Evolutionary conservation across 2,797 vertebrate species (phyloP).

Genomic region (Allobates femoralis): DNA sequence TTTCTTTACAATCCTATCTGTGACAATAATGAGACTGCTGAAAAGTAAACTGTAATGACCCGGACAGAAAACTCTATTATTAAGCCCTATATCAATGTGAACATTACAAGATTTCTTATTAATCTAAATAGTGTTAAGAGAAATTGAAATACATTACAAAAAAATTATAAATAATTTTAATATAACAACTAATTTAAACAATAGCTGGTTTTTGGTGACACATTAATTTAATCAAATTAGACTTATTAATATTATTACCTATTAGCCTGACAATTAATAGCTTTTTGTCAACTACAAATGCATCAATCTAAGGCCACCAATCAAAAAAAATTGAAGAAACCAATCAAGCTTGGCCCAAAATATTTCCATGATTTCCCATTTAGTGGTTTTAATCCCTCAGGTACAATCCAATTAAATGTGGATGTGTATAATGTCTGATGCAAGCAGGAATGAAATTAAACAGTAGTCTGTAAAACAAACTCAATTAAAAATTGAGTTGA

Average conservation of each 20-base stretch:
- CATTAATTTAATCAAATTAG: too few relatives aligned
- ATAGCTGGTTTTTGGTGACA: too few relatives aligned
- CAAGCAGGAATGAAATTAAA: constrained; percentile 21
- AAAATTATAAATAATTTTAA: too few relatives aligned
- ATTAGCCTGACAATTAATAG: background rate
- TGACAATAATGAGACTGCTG: too few relatives aligned
- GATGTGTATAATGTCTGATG: constrained; percentile 26
- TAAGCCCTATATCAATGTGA: too few relatives aligned
- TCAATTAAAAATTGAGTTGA: constrained; percentile 28
- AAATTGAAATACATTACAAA: too few relatives aligned
- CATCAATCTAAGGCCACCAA: background rate
- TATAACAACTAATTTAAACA: too few relatives aligned
- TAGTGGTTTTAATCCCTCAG: background rate
- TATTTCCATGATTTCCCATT: constrained; percentile 23
- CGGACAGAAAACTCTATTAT: too few relatives aligned
- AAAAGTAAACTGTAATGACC: too few relatives aligned
- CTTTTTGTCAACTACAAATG: background rate
- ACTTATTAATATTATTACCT: background rate
- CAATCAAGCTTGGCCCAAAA: constrained; percentile 7
- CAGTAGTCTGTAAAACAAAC: constrained; percentile 16
- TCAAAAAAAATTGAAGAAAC: background rate
- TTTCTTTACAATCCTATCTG: too few relatives aligned
- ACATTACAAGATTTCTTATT: too few relatives aligned
- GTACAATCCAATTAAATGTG: constrained; percentile 17
- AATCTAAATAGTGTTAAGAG: too few relatives aligned